A percentile compares a stretch with the other conserved stretches of the same genome.
Conservation (phyloP, 2,797 vertebrate species). For the Gymnoscopelus braueri region DNA sequence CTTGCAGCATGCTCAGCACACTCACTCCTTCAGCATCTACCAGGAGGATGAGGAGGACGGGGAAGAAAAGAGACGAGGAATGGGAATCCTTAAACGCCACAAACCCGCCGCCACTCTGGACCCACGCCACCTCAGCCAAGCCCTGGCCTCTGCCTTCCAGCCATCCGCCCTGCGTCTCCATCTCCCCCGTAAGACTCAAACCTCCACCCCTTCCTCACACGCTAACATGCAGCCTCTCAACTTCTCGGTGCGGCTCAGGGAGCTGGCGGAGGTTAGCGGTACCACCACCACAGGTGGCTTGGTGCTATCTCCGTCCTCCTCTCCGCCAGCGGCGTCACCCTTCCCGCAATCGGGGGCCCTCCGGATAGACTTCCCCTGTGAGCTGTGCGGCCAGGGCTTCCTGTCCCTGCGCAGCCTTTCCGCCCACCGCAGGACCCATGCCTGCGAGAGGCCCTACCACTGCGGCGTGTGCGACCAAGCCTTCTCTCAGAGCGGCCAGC, state of each 20-base stretch:
- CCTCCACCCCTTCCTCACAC: constrained; percentile 25
- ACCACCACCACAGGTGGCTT: constrained; percentile 41
- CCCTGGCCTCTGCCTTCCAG: constrained; percentile 77
- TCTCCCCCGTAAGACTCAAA: constrained; percentile 57
- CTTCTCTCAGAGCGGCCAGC: constrained; percentile 81
- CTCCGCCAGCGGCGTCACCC: constrained; percentile 74
- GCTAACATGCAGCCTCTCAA: constrained; percentile 70
- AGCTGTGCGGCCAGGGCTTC: constrained; percentile 83
- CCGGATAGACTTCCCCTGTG: constrained; percentile 73
- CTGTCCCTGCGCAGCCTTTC: constrained; percentile 84
- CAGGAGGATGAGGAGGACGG: constrained; percentile 66
- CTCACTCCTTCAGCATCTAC: constrained; percentile 86
- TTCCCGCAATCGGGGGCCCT: constrained; percentile 67
- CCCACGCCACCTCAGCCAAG: constrained; percentile 73
- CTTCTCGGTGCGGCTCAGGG: constrained; percentile 81
- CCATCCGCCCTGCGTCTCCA: constrained; percentile 52
- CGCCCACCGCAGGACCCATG: constrained; percentile 83
- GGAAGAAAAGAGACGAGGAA: constrained; percentile 25
- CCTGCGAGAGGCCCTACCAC: constrained; percentile 81
- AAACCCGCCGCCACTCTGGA: constrained; percentile 71
- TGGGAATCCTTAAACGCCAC: constrained; percentile 20
- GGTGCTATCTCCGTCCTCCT: constrained; percentile 73
- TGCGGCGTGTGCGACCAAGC: constrained; percentile 81
- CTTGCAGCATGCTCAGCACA: constrained; percentile 86
- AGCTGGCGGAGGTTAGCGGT: constrained; percentile 74